A percentile compares a stretch with the other conserved stretches of the same genome.
These are phyloP conservation scores for Mythimna loreyi DNA, from an alignment of 2,888 invertebrate species.

Conservation along the genomic window DNA sequence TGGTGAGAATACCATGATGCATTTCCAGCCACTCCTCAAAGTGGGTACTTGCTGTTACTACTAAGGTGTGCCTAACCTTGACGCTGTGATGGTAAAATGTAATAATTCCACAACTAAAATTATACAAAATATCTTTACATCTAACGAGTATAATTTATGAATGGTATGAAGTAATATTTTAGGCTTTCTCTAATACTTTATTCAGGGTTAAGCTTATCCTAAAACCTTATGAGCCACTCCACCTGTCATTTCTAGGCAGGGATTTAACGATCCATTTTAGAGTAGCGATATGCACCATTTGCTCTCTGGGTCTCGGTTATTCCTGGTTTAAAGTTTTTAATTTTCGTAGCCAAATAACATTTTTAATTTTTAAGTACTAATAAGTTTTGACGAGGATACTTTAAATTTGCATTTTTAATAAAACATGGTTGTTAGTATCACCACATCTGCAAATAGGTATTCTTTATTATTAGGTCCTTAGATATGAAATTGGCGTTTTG, in stretches of 20 bases:
- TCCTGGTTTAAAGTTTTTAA: not conserved
- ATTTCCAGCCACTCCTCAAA: too few relatives aligned
- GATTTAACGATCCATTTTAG: constrained; percentile 39
- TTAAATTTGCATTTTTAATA: too few relatives aligned
- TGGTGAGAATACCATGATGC: too few relatives aligned
- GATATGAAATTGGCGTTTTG: too few relatives aligned
- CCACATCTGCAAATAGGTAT: too few relatives aligned
- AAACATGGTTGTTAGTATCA: too few relatives aligned
- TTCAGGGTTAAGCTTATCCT: constrained; percentile 10
- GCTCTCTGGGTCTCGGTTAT: not conserved
- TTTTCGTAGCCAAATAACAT: not conserved
- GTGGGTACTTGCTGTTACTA: too few relatives aligned
- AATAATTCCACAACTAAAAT: too few relatives aligned
- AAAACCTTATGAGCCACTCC: constrained; percentile 29
- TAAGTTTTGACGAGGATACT: not conserved
- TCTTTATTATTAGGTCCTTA: too few relatives aligned
- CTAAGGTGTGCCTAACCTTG: too few relatives aligned
- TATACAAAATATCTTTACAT: not conserved
- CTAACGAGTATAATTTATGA: too few relatives aligned
- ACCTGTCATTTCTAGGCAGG: constrained; percentile 23
- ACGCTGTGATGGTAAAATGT: too few relatives aligned
- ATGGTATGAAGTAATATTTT: not conserved
- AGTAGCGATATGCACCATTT: constrained; percentile 25
- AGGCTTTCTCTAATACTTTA: not conserved
- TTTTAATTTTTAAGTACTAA: not conserved